These are phyloP conservation scores for Littorina saxatilis DNA, from an alignment of 1,140 invertebrate genomes.

Conservation along the genomic window DNA sequence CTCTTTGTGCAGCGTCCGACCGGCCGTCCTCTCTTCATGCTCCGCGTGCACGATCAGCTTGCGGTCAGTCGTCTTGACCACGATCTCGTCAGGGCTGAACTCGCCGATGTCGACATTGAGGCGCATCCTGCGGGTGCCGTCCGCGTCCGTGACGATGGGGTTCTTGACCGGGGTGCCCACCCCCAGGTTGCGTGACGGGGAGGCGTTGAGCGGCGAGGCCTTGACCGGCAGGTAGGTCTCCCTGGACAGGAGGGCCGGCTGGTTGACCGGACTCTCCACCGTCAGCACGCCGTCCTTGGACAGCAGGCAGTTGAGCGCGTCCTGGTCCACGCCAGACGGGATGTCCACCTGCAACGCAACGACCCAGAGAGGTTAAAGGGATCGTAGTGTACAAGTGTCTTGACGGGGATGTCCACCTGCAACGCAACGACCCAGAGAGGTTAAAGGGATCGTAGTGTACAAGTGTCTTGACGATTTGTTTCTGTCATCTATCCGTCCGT, in stretches of 20 bases:
- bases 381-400: too few relatives aligned
- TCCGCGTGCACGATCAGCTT: slow-evolving; percentile 72
- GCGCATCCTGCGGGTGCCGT: slow-evolving; percentile 68
- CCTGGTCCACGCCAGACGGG: slow-evolving; percentile 69
- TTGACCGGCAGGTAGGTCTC: slow-evolving; percentile 60
- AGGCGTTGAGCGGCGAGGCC: not conserved
- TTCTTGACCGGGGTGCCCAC: slow-evolving; percentile 68
- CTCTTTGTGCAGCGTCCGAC: slow-evolving; percentile 72
- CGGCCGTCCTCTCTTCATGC: slow-evolving; percentile 72
- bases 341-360: slow-evolving; percentile 66
- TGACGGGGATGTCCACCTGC: too few relatives aligned
- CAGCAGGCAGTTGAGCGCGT: slow-evolving; percentile 67
- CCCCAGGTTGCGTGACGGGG: slow-evolving; percentile 50
- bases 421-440: too few relatives aligned
- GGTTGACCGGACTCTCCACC: slow-evolving; percentile 64
- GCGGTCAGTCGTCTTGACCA: slow-evolving; percentile 72
- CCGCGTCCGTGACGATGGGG: slow-evolving; percentile 70
- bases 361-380: too few relatives aligned
- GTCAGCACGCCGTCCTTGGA: slow-evolving; percentile 72
- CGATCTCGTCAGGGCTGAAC: slow-evolving; percentile 72
- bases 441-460: too few relatives aligned
- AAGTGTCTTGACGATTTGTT: too few relatives aligned
- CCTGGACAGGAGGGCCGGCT: slow-evolving; percentile 36
- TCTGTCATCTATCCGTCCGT: too few relatives aligned
- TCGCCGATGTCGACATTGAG: slow-evolving; percentile 70